phyloP scores from a whole-genome alignment of 2,888 invertebrate genomes.

The Pseudococcus jackbeardsleyi region DNA sequence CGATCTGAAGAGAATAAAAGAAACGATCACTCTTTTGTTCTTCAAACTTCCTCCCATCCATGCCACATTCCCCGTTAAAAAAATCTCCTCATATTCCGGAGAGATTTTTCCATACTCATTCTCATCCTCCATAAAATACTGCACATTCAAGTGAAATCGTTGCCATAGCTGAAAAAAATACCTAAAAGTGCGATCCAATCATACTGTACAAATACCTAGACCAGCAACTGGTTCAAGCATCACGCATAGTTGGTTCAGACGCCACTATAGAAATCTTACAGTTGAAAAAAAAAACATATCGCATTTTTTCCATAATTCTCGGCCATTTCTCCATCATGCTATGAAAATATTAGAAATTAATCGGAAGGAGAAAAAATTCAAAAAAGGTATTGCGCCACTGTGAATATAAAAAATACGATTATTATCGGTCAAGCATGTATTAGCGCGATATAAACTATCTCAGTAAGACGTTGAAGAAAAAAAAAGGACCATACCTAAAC shows the following conservation, averaged over 20 bases:
- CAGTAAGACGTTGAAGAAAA: background rate
- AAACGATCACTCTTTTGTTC: too few species aligned
- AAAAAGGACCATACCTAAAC: conserved; percentile 49
- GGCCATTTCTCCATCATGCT: background rate
- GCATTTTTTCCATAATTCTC: background rate
- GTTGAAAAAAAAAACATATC: background rate
- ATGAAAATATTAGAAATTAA: conserved; percentile 31
- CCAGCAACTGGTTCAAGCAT: background rate
- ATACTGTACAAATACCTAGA: background rate
- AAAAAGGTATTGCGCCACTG: conserved; percentile 26
- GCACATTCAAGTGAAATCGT: background rate
- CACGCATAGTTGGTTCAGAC: background rate
- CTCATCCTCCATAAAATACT: background rate
- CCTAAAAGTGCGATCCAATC: background rate
- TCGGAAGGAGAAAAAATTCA: conserved; percentile 11
- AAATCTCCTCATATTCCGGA: background rate
- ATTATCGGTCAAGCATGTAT: conserved; percentile 45
- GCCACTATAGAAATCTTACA: background rate
- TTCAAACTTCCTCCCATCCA: too few species aligned
- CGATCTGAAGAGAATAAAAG: too few species aligned
- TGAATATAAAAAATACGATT: background rate
- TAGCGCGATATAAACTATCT: conserved; percentile 13
- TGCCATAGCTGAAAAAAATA: background rate
- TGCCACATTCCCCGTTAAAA: too few species aligned
- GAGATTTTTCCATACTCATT: background rate